phyloP scores from a whole-genome alignment of 2,797 vertebrate genomes.

The Leuciscus waleckii region DNA sequence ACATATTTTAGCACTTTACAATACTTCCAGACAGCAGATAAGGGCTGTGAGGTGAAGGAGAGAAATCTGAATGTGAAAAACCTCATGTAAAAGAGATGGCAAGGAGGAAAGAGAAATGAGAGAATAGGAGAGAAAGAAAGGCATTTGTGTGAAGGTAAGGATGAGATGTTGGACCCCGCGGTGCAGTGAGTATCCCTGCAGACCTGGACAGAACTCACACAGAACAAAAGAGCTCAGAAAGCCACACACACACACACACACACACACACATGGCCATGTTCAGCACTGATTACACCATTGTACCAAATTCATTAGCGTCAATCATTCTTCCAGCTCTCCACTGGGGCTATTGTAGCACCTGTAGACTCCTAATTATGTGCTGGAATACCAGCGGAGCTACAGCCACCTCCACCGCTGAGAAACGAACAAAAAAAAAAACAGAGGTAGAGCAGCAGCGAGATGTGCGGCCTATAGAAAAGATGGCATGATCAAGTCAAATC shows the following conservation, averaged over 20 bases:
- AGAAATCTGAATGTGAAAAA: slow-evolving; percentile 18
- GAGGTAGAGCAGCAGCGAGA: not conserved
- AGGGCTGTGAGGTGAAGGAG: slow-evolving; percentile 13
- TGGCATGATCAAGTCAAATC: slow-evolving; percentile 40
- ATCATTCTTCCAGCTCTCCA: slow-evolving; percentile 46
- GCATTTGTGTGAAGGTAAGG: not conserved
- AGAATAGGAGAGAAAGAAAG: slow-evolving; percentile 11
- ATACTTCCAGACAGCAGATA: slow-evolving; percentile 41
- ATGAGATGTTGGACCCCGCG: not conserved
- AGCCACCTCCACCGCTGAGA: slow-evolving; percentile 16
- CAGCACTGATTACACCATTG: slow-evolving; percentile 50
- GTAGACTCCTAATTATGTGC: slow-evolving; percentile 53
- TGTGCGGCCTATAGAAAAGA: slow-evolving; percentile 35
- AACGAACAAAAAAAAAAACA: slow-evolving; percentile 6
- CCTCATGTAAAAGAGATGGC: slow-evolving; percentile 22
- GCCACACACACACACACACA: slow-evolving; percentile 35
- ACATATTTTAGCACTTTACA: slow-evolving; percentile 19
- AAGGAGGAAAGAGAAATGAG: slow-evolving; percentile 24
- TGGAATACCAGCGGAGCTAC: slow-evolving; percentile 31
- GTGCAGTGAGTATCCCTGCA: slow-evolving; percentile 35
- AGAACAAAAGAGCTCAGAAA: slow-evolving; percentile 54
- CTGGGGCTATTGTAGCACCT: slow-evolving; percentile 57
- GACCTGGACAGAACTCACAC: slow-evolving; percentile 49
- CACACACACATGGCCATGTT: slow-evolving; percentile 24
- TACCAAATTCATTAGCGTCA: slow-evolving; percentile 61